Evolutionary conservation across 1,140 invertebrate species (phyloP).

Genomic region (Bombus haemorrhoidalis): DNA sequence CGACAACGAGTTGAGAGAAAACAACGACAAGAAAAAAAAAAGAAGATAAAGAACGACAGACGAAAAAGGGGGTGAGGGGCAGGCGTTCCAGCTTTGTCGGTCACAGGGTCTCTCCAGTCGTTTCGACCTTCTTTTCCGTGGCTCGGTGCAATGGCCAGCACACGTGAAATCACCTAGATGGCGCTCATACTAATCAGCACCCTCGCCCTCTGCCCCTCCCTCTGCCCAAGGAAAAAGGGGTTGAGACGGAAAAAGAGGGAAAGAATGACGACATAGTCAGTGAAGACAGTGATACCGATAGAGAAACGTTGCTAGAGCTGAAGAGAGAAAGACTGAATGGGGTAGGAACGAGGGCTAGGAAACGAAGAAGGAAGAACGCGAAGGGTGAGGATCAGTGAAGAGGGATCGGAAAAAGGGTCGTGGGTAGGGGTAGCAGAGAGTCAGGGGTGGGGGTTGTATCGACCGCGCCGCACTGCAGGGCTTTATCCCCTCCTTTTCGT

Average conservation of each 20-base stretch:
- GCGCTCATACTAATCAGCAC: conserved; percentile 46
- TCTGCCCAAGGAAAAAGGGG: neutral
- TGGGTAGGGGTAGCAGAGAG: conserved; percentile 51
- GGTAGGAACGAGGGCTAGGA: neutral
- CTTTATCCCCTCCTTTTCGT: conserved; percentile 77
- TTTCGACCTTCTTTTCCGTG: conserved; percentile 55
- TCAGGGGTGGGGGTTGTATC: conserved; percentile 77
- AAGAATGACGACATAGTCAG: conserved; percentile 52
- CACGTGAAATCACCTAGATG: conserved; percentile 41
- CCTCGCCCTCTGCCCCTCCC: neutral
- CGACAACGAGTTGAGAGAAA: too few relatives aligned
- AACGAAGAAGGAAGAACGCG: neutral
- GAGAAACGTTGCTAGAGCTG: neutral
- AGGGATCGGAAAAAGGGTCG: conserved; percentile 63
- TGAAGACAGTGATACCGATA: neutral
- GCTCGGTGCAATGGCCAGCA: conserved; percentile 53
- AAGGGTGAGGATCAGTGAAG: conserved; percentile 47
- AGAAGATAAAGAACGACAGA: neutral
- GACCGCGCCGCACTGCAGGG: conserved; percentile 83
- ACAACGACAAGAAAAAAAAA: neutral
- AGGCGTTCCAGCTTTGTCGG: conserved; percentile 25
- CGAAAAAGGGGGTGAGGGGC: neutral
- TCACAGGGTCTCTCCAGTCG: conserved; percentile 44
- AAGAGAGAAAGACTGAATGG: too few relatives aligned
- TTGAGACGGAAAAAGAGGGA: conserved; percentile 47